Evolutionary conservation across 2,888 invertebrate genomes (phyloP), one percentile per base, ranked within the genome.

Genomic region (Thysanoteuthis rhombus): DNA sequence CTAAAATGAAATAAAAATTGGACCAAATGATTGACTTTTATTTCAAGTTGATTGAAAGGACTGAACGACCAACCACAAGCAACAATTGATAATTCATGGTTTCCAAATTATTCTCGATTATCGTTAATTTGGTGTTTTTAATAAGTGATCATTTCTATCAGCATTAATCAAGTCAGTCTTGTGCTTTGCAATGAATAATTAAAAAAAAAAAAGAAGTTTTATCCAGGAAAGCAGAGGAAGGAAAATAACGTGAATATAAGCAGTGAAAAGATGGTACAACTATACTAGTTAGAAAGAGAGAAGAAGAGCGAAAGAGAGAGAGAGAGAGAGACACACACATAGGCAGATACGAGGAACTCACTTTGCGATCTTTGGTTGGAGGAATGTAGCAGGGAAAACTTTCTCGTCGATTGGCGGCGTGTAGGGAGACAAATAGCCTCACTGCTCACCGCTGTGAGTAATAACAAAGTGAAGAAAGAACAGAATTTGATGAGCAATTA

Each of bases 401-500:
- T 75, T 36, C 75, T 75, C 16, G 75, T 36, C n/a, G 75, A 75
- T 75, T 75, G 75, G 36, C n/a, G 75, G 75, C 75, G n/a, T 36
- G 75, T 75, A 75, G 75, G 75, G 75, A 75, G 75, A 75, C 75
- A 75, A 75, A 75, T 75, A 36, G 75, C 75, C 75, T 75, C 75
- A 75, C 75, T 75, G 75, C 75, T 75, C 75, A 75, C 75, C 75
- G 75, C 75, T 75, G 75, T 75, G n/a, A 75, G 75, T 75, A n/a
- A 12, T n/a, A 36, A 75, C 19, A 36, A 19, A 16, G 36, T 75
- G 75, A 75, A 75, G 75, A 75, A 75, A 75, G 75, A 75, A 75
- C n/a, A 75, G 75, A 75, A 75, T 36, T n/a, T 36, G n/a, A 75
- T 75, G 36, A 75, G 75, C 75, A 75, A 75, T 75, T 22, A 16